Percentiles rank a stretch among this genome's conserved stretches.
Evolutionary conservation across 2,797 vertebrate species (phyloP).

Genomic region (Delichon dasypus): DNA sequence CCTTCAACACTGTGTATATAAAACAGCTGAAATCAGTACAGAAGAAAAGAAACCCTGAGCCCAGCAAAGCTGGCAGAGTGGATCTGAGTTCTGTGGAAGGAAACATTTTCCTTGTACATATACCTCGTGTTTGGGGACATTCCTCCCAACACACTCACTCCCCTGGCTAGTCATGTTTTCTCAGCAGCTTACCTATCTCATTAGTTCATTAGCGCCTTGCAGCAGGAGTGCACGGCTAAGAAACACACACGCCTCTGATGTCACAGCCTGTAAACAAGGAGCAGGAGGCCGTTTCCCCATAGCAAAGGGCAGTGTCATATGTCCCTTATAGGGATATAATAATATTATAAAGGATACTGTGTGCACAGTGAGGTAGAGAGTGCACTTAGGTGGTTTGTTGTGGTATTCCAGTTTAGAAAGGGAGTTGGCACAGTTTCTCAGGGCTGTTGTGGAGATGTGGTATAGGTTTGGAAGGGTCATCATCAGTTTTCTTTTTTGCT

Average conservation of each 20-base stretch:
- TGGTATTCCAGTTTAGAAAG: not conserved
- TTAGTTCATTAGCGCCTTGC: not conserved
- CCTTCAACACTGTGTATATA: not conserved
- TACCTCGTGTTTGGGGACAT: not conserved
- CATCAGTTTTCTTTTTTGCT: not conserved
- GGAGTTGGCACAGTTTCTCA: not conserved
- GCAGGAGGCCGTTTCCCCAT: constrained; percentile 12
- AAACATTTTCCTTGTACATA: not conserved
- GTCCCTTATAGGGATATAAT: not conserved
- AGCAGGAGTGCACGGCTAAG: not conserved
- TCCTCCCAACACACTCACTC: not conserved
- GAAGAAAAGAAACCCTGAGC: not conserved
- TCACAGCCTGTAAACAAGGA: not conserved
- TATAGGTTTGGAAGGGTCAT: not conserved
- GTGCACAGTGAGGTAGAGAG: not conserved
- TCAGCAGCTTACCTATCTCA: not conserved
- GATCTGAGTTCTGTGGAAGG: not conserved
- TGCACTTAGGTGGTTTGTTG: accelerated
- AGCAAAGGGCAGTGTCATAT: not conserved
- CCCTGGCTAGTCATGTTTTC: constrained; percentile 34
- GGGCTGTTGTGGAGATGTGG: not conserved
- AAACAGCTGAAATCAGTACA: not conserved
- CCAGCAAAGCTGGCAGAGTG: not conserved
- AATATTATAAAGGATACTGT: not conserved
- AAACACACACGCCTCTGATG: not conserved